Percentiles rank a stretch among this genome's conserved stretches.
Conservation (phyloP, 1,140 invertebrate genomes). For the Babylonia areolata region DNA sequence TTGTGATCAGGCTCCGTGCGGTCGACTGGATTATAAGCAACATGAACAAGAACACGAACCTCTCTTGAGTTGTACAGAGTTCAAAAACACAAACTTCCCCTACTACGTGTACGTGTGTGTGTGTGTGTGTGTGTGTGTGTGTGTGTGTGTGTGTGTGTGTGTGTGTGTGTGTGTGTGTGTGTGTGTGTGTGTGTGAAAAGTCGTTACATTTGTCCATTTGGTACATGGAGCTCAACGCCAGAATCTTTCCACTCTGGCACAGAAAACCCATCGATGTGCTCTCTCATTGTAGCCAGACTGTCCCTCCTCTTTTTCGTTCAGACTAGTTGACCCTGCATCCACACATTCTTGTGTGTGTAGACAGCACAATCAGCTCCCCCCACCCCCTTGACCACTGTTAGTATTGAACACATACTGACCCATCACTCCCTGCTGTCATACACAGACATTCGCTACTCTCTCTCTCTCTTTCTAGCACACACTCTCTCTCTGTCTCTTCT, state of each 20-base stretch:
- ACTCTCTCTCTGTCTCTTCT: too few relatives aligned
- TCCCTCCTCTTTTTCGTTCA: background rate
- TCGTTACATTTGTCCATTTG: background rate
- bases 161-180: background rate
- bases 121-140: slow-evolving; percentile 7
- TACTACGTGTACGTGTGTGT: background rate
- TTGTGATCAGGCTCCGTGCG: background rate
- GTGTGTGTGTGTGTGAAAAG: too few relatives aligned
- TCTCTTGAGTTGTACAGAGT: background rate
- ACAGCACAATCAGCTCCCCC: too few relatives aligned
- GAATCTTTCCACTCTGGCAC: too few relatives aligned
- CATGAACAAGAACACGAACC: background rate
- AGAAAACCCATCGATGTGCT: background rate
- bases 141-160: slow-evolving; percentile 2
- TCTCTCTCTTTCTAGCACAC: too few relatives aligned
- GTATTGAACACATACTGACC: too few relatives aligned
- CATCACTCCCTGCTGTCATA: too few relatives aligned
- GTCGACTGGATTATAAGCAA: background rate
- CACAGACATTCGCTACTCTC: too few relatives aligned
- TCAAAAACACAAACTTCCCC: background rate
- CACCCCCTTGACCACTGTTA: too few relatives aligned
- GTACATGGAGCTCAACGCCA: background rate
- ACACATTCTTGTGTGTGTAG: background rate
- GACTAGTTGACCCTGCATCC: background rate
- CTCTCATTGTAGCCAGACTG: background rate